Conservation (phyloP, 2,797 vertebrate genomes). For the Scyliorhinus canicula region DNA sequence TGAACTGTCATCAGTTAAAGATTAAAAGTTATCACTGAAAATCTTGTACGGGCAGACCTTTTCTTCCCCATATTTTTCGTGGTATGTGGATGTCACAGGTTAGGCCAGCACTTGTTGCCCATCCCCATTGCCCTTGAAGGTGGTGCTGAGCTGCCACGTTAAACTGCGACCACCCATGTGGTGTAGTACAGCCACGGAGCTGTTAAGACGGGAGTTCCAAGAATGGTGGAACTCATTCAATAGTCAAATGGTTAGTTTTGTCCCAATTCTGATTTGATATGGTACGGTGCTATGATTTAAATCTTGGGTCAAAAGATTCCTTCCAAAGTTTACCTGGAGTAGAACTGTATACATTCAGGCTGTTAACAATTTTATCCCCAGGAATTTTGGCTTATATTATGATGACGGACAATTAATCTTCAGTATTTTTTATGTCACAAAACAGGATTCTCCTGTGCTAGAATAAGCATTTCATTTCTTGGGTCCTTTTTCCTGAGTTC, state of each 20-base stretch:
- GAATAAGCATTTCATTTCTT: neutral
- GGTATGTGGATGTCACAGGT: too few species aligned
- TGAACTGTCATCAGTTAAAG: neutral
- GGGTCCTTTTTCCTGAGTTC: neutral
- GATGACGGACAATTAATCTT: neutral
- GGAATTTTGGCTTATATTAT: neutral
- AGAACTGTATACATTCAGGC: neutral
- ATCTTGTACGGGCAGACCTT: neutral
- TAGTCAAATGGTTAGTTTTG: neutral
- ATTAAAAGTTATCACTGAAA: neutral
- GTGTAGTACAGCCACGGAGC: too few species aligned
- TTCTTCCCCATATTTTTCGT: too few species aligned
- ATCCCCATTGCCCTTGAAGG: too few species aligned
- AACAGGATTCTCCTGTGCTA: neutral
- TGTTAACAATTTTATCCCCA: neutral
- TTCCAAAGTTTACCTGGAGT: neutral
- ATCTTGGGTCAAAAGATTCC: neutral
- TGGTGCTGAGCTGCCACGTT: too few species aligned
- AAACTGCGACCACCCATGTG: too few species aligned
- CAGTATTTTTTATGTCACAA: neutral
- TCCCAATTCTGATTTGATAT: neutral
- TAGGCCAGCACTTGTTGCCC: too few species aligned
- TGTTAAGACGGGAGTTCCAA: too few species aligned
- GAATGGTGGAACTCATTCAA: too few species aligned
- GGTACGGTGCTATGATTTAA: neutral